Conservation (phyloP, 2,888 invertebrate genomes). For the Megalurothrips usitatus region DNA sequence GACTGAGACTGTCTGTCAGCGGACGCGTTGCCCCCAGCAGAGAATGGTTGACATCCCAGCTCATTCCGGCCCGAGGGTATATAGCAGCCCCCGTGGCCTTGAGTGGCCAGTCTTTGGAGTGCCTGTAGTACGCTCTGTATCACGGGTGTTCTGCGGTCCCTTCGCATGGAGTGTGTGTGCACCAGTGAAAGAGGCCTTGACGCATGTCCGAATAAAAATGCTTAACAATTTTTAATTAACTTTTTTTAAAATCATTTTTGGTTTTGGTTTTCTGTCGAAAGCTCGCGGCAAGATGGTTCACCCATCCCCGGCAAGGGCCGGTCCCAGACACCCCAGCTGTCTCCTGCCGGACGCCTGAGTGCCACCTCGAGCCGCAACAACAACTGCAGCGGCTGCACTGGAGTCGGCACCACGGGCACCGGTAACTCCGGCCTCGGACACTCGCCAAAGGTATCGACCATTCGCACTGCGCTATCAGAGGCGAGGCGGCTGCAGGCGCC, state of each 20-base stretch:
- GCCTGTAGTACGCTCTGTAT: too few species aligned
- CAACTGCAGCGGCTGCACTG: background rate
- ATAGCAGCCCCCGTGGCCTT: too few species aligned
- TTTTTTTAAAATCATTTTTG: background rate
- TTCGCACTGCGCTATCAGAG: background rate
- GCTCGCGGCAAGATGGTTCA: conserved; percentile 2
- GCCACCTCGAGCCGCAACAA: background rate
- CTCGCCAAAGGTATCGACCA: conserved; percentile 36
- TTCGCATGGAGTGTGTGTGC: too few species aligned
- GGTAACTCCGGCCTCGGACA: conserved; percentile 40
- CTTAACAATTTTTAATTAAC: background rate
- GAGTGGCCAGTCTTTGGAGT: too few species aligned
- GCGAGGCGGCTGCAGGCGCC: too few species aligned
- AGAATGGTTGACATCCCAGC: too few species aligned
- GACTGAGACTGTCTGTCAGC: too few species aligned
- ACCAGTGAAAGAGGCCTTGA: too few species aligned
- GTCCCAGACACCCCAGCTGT: background rate
- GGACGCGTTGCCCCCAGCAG: too few species aligned
- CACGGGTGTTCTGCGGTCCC: too few species aligned
- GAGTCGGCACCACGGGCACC: conserved; percentile 38
- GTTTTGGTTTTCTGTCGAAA: background rate
- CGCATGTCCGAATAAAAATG: background rate
- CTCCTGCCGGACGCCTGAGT: background rate
- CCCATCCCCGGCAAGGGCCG: background rate
- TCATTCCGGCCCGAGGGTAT: too few species aligned